Conservation (phyloP, 2,888 invertebrate genomes). For the Portevinia maculata region DNA sequence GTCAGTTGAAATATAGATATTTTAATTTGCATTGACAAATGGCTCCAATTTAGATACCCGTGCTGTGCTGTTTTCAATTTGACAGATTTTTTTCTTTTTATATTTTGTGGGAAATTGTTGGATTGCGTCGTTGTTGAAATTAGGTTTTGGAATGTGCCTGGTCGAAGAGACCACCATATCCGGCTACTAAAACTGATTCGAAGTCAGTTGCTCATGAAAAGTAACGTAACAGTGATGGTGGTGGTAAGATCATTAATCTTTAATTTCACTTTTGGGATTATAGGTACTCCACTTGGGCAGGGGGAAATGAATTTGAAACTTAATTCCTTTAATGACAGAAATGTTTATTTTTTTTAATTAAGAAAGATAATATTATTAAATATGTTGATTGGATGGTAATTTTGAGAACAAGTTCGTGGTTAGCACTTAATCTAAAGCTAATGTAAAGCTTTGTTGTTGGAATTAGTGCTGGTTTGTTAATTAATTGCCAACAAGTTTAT, state of each 20-base stretch:
- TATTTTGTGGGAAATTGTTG: slow-evolving; percentile 23
- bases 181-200: not conserved
- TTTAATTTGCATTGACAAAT: slow-evolving; percentile 73
- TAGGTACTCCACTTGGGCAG: not conserved
- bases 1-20: slow-evolving; percentile 67
- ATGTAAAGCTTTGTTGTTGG: slow-evolving; percentile 31
- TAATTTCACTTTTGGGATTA: slow-evolving; percentile 62
- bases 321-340: slow-evolving; percentile 68
- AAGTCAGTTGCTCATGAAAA: not conserved
- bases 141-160: slow-evolving; percentile 3
- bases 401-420: slow-evolving; percentile 34
- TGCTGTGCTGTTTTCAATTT: slow-evolving; percentile 45
- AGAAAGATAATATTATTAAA: slow-evolving; percentile 62
- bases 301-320: slow-evolving; percentile 55
- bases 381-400: slow-evolving; percentile 69
- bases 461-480: slow-evolving; percentile 2
- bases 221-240: slow-evolving; percentile 43
- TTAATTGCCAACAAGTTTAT: not conserved
- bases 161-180: slow-evolving; percentile 18
- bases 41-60: slow-evolving; percentile 62
- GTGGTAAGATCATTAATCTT: slow-evolving; percentile 62
- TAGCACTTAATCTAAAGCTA: slow-evolving; percentile 10
- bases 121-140: slow-evolving; percentile 49
- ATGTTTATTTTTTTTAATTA: slow-evolving; percentile 51
- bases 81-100: slow-evolving; percentile 16